Conservation (phyloP, 2,888 invertebrate species). For the Erynnis tages region DNA sequence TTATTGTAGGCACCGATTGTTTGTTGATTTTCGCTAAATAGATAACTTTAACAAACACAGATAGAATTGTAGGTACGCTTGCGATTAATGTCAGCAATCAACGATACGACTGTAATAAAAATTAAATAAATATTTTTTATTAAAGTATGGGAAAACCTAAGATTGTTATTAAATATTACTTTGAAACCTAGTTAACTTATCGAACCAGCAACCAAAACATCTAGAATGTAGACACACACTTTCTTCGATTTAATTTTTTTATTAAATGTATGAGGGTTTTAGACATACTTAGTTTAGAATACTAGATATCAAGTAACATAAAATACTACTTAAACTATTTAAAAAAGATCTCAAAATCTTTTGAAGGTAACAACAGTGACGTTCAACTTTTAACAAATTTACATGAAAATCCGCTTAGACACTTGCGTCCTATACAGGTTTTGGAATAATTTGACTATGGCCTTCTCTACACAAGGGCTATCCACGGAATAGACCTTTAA, state of each 20-base stretch:
- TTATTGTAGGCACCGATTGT: slow-evolving; percentile 21
- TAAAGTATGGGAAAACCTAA: too few species aligned
- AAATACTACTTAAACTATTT: not conserved
- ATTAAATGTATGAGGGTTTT: too few species aligned
- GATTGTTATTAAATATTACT: too few species aligned
- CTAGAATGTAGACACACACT: too few species aligned
- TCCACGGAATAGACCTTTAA: not conserved
- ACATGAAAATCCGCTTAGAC: slow-evolving; percentile 4
- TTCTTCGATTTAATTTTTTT: too few species aligned
- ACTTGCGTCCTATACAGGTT: not conserved
- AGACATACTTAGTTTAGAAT: too few species aligned
- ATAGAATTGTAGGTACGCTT: not conserved
- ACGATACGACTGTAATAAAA: not conserved
- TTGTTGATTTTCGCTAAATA: slow-evolving; percentile 10
- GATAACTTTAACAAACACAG: slow-evolving; percentile 12
- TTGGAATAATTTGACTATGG: not conserved
- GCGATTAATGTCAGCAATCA: not conserved
- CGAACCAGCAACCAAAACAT: too few species aligned
- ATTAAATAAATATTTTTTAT: not conserved
- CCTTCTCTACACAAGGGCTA: slow-evolving; percentile 1
- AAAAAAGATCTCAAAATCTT: not conserved
- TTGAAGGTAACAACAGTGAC: not conserved
- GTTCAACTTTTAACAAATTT: not conserved
- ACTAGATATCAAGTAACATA: too few species aligned
- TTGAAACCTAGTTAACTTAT: too few species aligned